Evolutionary conservation across 2,888 invertebrate species (phyloP).

Genomic region (Erebia ligea): DNA sequence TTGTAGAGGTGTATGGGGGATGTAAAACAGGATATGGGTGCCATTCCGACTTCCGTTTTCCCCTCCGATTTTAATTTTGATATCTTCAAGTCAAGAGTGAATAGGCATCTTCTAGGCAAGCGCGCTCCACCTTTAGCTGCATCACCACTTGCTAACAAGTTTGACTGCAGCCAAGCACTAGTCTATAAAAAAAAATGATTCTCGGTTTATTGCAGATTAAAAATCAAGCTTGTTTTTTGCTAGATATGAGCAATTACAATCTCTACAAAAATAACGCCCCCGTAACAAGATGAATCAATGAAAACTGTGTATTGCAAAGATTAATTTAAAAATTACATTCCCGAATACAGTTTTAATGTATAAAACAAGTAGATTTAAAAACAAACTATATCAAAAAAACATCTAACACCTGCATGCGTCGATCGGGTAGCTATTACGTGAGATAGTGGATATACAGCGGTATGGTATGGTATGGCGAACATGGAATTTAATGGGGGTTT

Average conservation of each 20-base stretch:
- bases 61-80: no score
- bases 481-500: constrained; percentile 15
- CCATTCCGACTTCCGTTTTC: no score
- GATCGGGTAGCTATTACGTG: constrained; percentile 22
- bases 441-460: constrained; percentile 20
- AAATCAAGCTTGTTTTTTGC: background rate
- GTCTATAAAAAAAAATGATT: background rate
- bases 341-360: constrained; percentile 33
- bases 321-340: no score
- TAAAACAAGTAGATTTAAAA: constrained; percentile 38
- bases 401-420: constrained; percentile 67
- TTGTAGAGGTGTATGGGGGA: no score
- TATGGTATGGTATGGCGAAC: constrained; percentile 2
- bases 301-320: constrained; percentile 32
- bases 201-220: background rate
- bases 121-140: no score
- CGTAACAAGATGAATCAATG: constrained; percentile 4
- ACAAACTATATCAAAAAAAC: constrained; percentile 47
- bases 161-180: no score
- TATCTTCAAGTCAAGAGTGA: no score
- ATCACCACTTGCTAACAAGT: no score
- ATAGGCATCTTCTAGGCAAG: no score
- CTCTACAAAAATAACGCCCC: background rate
- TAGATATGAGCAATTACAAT: background rate
- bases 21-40: no score